Conservation (phyloP, 2,888 invertebrate genomes). For the Helleia helle region DNA sequence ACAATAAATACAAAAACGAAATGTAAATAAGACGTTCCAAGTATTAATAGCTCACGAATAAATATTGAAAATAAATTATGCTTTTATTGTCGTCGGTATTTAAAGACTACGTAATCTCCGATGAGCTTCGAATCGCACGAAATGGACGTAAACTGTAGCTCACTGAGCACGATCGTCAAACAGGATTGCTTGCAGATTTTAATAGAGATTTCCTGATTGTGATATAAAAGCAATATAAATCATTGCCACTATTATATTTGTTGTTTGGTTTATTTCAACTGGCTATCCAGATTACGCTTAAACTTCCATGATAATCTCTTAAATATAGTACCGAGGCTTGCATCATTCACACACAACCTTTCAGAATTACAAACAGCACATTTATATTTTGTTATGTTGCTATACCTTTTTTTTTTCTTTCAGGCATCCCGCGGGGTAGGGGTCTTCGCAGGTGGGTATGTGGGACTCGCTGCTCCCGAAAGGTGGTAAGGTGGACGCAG, state of each 20-base stretch:
- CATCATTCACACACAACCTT: no score
- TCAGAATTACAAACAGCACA: no score
- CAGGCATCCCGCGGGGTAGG: no score
- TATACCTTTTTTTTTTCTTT: no score
- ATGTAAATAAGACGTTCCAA: background rate
- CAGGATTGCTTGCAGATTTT: constrained; percentile 38
- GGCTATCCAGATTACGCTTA: no score
- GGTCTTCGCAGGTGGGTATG: no score
- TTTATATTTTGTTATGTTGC: no score
- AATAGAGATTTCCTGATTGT: constrained; percentile 6
- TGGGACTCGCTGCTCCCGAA: no score
- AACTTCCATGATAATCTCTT: no score
- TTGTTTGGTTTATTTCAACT: background rate
- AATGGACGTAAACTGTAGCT: constrained; percentile 23
- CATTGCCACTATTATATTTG: background rate
- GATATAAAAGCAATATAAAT: background rate
- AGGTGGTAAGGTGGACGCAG: no score
- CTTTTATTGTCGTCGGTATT: constrained; percentile 8
- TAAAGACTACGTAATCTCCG: constrained; percentile 31
- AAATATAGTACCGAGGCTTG: no score
- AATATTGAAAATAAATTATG: constrained; percentile 9
- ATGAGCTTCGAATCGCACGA: constrained; percentile 39
- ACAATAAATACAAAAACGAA: no score
- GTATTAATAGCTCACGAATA: background rate
- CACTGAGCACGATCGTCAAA: constrained; percentile 49